Evolutionary conservation across 2,797 vertebrate genomes (phyloP), one percentile per base, ranked within the genome.

Genomic region (Pangasius macronema): DNA sequence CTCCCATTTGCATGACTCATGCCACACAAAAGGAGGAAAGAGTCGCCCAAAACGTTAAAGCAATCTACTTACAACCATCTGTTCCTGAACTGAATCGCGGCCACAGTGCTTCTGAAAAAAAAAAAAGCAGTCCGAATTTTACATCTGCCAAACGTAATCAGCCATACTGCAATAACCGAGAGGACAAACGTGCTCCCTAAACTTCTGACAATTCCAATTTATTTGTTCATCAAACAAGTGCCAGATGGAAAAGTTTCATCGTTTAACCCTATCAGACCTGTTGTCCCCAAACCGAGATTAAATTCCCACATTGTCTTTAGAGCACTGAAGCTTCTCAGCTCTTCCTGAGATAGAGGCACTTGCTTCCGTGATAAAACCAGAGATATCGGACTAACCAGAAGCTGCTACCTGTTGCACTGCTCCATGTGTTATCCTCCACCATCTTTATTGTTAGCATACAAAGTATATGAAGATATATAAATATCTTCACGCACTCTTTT

Each of bases 61-160:
- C 87, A 90, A 93, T 92, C 91, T 91, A 87, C 90, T 90, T 86
- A 89, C 88, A 92, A 90, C 90, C 91, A 90, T 92, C 91, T 92
- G 91, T 90, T 92, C 88, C 81, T 76, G 63, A 85, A 88, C 77
- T 88, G 91, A 91, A 88, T 91, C 90, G 46, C 84, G 89, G 82
- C 90, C 85, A 85, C 80, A 87, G 85, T 86, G 87, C 80, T 79
- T 79, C 51, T 2, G 30, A 75, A 76, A 87, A 89, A 88, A 75
- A 76, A 87, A 89, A 88, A 90, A 84, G 72, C 86, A 49, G 83
- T 73, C 88, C 84, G 87, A 83, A 88, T 84, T 82, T 85, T 63
- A 67, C 46, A 83, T 79, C 86, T 88, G 81, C 88, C 85, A 85
- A 88, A 86, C 75, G 81, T 65, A 79, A 87, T 80, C 77, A 82